Base-by-base conservation (phyloP, 2,888 invertebrate species). In the Dasysyrphus tricinctus region DNA sequence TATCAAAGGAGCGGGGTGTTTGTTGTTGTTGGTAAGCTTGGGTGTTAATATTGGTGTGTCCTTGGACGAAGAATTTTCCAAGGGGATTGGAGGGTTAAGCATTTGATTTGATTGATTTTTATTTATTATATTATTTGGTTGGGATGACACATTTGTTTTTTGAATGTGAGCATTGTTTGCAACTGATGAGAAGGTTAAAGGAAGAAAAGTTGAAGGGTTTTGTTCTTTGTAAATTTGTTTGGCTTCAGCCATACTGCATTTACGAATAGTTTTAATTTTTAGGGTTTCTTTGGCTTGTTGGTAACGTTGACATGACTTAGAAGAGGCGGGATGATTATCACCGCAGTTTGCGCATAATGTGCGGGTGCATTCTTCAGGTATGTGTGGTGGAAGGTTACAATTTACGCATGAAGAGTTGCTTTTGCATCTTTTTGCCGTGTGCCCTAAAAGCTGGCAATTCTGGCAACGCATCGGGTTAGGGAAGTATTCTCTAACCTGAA, bases 381-480 rank as follows among this genome's bases (percentile, higher is more conserved):
- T 12, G 56, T 70, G 56, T 56, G 70, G 42, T 5, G 24, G 54
- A 29, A 70, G 42, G 32, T 72, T 44, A 6, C 29, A 57, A 44
- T 44, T 72, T 19, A 57, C 44, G 16, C 72, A 72, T 57, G 44
- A 44, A 1, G 72, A 1, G 8, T 59, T 24, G 3, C 12, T 47
- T 14, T 32, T 59, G n/a, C 73, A 59, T 47, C 72, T 59, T 51
- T 70, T 79, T n/a, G 16, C 7, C 14, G 49, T 79, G 34, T 67
- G 73, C 19, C 74, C 73, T 67, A 44, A 80, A 32, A 54, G 44
- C 19, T 72, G 80, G 16, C 81, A 86, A 16, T 81, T 78, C 19
- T 81, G 59, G 63, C 78, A 79, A 11, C 57, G 57, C 79, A 87
- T 87, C 7, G 82, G 73, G n/a, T 63, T 82, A 67, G 82, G 82